phyloP scores from a whole-genome alignment of 2,797 vertebrate genomes.

The Hybognathus amarus region DNA sequence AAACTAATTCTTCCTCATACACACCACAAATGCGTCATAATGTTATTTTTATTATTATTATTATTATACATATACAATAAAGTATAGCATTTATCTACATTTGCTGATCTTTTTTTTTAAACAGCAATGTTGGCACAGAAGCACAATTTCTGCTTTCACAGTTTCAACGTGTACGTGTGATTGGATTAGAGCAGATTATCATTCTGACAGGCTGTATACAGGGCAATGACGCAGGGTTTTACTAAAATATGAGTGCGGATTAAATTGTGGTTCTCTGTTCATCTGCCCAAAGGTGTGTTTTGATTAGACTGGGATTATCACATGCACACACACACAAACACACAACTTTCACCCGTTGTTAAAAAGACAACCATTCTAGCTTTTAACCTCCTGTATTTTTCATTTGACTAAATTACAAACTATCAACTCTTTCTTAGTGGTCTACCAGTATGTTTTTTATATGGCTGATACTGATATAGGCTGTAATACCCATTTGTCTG shows the following conservation, averaged over 20 bases:
- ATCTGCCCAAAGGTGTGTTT: neutral
- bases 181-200: constrained; percentile 57
- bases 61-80: neutral
- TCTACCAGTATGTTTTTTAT: neutral
- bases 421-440: neutral
- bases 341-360: neutral
- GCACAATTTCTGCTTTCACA: neutral
- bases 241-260: constrained; percentile 33
- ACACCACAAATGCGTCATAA: neutral
- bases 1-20: neutral
- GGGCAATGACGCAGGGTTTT: constrained; percentile 18
- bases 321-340: constrained; percentile 11
- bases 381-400: neutral
- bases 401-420: neutral
- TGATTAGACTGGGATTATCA: constrained; percentile 51
- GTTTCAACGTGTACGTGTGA: neutral
- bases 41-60: neutral
- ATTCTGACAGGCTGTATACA: constrained; percentile 14
- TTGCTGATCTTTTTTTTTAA: neutral
- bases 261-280: constrained; percentile 11
- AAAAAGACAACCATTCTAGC: neutral
- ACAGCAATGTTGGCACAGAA: neutral
- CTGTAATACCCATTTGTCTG: neutral
- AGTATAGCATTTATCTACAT: neutral
- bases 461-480: neutral